Evolutionary conservation across 2,888 invertebrate genomes (phyloP).

Genomic region (Gortyna flavago): DNA sequence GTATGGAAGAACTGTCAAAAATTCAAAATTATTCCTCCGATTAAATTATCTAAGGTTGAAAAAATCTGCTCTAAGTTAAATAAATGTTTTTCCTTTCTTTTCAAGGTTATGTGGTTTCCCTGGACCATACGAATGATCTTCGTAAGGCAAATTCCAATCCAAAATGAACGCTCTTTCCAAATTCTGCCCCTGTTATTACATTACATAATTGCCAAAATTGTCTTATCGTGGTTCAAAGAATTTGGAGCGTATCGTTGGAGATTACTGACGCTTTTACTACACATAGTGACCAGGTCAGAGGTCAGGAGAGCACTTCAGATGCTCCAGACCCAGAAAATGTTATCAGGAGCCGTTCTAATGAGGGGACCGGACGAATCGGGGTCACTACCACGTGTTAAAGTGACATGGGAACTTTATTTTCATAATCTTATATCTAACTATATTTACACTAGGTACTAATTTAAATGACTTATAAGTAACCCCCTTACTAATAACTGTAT

Average conservation of each 20-base stretch:
- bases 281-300: constrained; percentile 12
- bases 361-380: constrained; percentile 14
- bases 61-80: too few relatives aligned
- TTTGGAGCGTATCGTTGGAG: constrained; percentile 19
- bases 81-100: too few relatives aligned
- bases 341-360: constrained; percentile 22
- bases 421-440: too few relatives aligned
- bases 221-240: constrained; percentile 29
- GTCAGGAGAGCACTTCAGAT: constrained; percentile 13
- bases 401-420: not conserved
- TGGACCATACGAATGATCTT: not conserved
- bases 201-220: constrained; percentile 2
- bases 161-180: not conserved
- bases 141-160: not conserved
- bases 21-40: too few relatives aligned
- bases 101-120: too few relatives aligned
- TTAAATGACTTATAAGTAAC: too few relatives aligned
- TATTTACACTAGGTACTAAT: too few relatives aligned
- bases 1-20: too few relatives aligned
- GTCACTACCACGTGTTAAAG: constrained; percentile 40
- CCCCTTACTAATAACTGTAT: too few relatives aligned
- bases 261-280: constrained; percentile 22
- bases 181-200: not conserved
- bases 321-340: constrained; percentile 24
- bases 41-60: too few relatives aligned